Conservation (phyloP, 1,140 invertebrate species). For the Megathymus violae region DNA sequence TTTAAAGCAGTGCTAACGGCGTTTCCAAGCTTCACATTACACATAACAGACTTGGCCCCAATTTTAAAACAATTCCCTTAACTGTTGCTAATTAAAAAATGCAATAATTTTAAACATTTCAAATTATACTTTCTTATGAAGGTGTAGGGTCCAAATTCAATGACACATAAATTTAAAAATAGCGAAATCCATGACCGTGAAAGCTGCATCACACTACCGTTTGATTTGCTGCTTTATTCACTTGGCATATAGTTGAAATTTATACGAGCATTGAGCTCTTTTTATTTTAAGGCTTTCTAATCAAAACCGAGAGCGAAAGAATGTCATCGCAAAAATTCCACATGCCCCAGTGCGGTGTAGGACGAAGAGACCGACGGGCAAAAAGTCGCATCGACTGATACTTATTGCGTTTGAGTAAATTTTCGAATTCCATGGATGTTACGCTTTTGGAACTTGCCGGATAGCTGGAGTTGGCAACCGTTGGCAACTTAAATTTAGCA, state of each 20-base stretch:
- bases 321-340: conserved; percentile 66
- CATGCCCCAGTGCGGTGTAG: conserved; percentile 33
- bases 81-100: conserved; percentile 28
- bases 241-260: not conserved
- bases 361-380: conserved; percentile 56
- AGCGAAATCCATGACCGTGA: conserved; percentile 11
- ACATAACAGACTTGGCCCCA: too few species aligned
- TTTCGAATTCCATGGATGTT: conserved; percentile 61
- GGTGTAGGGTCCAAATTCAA: conserved; percentile 32
- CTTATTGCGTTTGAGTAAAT: conserved; percentile 75
- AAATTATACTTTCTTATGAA: conserved; percentile 23
- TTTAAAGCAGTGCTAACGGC: too few species aligned
- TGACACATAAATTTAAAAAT: conserved; percentile 24
- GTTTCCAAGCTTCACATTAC: too few species aligned
- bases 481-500: too few species aligned
- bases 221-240: not conserved
- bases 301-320: conserved; percentile 66
- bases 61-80: conserved; percentile 23
- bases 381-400: conserved; percentile 73
- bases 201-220: not conserved
- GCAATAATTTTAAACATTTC: conserved; percentile 10
- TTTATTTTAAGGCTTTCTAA: conserved; percentile 42
- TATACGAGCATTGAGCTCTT: not conserved
- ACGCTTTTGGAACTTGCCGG: conserved; percentile 42
- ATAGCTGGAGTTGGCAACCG: conserved; percentile 37